Evolutionary conservation across 2,113 vertebrate genomes (phyloP).

Genomic region (Ctenomys sociabilis): DNA sequence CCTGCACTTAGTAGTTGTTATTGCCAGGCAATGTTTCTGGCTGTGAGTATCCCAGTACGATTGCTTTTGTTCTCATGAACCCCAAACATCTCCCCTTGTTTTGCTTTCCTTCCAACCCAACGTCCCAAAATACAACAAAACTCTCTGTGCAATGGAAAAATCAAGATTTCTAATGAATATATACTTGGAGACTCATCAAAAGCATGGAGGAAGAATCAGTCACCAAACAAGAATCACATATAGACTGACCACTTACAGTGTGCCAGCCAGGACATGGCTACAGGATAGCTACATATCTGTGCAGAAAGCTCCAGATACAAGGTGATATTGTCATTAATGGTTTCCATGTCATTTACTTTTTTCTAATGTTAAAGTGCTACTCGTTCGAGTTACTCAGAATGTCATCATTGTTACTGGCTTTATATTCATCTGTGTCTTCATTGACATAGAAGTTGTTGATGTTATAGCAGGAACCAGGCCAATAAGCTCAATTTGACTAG

Average conservation of each 20-base stretch:
- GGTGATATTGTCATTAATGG: not conserved
- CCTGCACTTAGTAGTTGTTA: not conserved
- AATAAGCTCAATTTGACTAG: conserved; percentile 28
- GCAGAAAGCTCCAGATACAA: conserved; percentile 4
- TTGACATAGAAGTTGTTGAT: conserved; percentile 7
- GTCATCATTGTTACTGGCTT: conserved; percentile 9
- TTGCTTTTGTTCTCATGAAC: not conserved
- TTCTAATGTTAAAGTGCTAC: not conserved
- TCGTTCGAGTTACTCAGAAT: conserved; percentile 37
- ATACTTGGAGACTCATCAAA: not conserved
- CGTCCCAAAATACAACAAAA: not conserved
- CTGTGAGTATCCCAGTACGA: not conserved
- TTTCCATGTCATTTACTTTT: conserved; percentile 35
- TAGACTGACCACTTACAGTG: not conserved
- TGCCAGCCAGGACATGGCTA: not conserved
- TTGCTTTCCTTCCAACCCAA: not conserved
- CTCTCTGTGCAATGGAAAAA: not conserved
- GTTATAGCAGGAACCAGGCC: not conserved
- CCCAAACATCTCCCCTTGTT: not conserved
- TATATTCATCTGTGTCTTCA: conserved; percentile 26
- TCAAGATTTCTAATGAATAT: conserved; percentile 42
- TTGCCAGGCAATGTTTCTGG: not conserved
- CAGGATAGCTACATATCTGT: not conserved
- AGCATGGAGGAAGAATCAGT: not conserved
- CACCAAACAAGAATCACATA: not conserved